Conservation (phyloP, 2,888 invertebrate species). For the Crepidodera aurea region DNA sequence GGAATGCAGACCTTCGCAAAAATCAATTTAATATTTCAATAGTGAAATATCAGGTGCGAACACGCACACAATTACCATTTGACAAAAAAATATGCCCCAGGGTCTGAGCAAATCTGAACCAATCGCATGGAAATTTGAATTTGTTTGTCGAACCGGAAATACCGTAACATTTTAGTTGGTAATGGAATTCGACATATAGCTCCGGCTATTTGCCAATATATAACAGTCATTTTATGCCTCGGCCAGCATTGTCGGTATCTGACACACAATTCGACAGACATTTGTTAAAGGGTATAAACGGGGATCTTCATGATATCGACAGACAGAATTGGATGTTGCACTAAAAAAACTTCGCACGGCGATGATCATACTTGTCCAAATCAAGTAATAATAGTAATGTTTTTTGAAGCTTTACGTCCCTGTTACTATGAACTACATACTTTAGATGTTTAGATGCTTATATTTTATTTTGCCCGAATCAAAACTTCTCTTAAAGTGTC, state of each 20-base stretch:
- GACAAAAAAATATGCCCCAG: conserved; percentile 34
- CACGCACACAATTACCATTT: conserved; percentile 33
- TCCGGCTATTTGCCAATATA: conserved; percentile 33
- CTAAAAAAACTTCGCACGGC: no score
- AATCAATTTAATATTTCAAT: conserved; percentile 21
- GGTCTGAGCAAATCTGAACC: conserved; percentile 37
- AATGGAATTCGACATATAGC: conserved; percentile 32
- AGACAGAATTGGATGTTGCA: no score
- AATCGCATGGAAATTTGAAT: conserved; percentile 45
- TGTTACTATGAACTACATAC: no score
- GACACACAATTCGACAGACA: background rate
- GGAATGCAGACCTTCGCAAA: conserved; percentile 1
- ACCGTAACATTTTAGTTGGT: conserved; percentile 39
- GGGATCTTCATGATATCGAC: no score
- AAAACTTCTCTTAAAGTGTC: no score
- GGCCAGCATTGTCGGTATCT: background rate
- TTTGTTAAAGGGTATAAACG: background rate
- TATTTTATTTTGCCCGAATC: no score
- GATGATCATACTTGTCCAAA: no score
- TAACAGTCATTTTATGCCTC: conserved; percentile 5
- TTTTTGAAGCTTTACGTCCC: no score
- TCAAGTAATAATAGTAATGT: no score
- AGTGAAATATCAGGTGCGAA: conserved; percentile 32
- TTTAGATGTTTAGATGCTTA: no score
- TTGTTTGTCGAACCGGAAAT: conserved; percentile 42